Evolutionary conservation across 2,888 invertebrate species (phyloP), one percentile per base, ranked within the genome.

Genomic region (Fragum whitleyi): DNA sequence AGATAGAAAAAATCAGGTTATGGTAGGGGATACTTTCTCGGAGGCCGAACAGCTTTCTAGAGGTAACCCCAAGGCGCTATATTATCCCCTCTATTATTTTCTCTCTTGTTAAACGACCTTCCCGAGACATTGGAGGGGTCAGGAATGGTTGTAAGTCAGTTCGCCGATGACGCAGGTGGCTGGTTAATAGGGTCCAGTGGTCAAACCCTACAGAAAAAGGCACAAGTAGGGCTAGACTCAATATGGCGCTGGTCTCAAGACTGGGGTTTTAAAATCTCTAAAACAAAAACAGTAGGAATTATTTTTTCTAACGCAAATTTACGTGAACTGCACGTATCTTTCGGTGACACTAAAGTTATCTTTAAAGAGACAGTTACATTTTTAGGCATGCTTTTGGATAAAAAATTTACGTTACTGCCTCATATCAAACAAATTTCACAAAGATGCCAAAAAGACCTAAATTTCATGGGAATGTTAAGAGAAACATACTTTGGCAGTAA

Each of bases 241-340:
- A 67, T 77, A 14, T 72, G 72, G 77, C 57, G 36, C 14, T 77
- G 72, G 77, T 62, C 77, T 28, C 29, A 67, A 57, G 55, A 77
- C 1, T 77, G 72, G 68, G 68, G 77, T 3, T 72, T 77, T 23
- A 77, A 77, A 77, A 71, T 65, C 3, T 65, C 62, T 47, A 32
- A 61, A 76, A 47, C 47, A 21, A 70, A 76, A 61, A 76, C 69
- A 23, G 62, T 76, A 42, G 62, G 69, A 23, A 70, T 62, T 32
- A 14, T 70, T 0, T 70, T 76, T 32, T 53, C 36, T 21, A 51
- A 70, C 21, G 19, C 16, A 39, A 62, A 39, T 36, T n/a, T 32
- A n/a, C 23, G 26, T 7, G n/a, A 62, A 39, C 5, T 32, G 57
- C 55, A 51, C 70, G 51, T 70, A 70, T 28, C 29, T 70, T 51